Percentiles rank a stretch among this genome's conserved stretches.
Evolutionary conservation across 2,888 invertebrate genomes (phyloP).

Genomic region (Adineta ricciae): DNA sequence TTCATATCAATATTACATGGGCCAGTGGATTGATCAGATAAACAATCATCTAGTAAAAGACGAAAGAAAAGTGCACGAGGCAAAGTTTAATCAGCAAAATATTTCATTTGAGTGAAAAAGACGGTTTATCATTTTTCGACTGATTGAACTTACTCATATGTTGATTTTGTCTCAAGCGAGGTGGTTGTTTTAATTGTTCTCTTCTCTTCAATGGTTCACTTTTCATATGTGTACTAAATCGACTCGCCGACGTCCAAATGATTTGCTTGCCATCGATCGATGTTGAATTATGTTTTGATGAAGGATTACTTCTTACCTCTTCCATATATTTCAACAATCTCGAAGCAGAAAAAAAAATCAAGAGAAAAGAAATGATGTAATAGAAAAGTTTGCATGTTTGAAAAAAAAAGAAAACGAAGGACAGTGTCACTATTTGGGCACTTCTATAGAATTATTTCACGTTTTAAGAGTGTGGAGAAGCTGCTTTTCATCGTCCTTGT

Average conservation of each 20-base stretch:
- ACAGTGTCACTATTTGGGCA: background rate
- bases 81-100: too few species aligned
- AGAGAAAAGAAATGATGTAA: background rate
- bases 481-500: background rate
- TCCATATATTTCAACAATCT: background rate
- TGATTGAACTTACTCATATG: background rate
- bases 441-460: background rate
- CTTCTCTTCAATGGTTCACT: conserved; percentile 17
- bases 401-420: background rate
- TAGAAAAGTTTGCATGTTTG: background rate
- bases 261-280: background rate
- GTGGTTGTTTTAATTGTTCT: background rate
- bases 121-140: too few species aligned
- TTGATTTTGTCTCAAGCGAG: background rate
- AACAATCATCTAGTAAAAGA: background rate
- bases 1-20: background rate
- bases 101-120: too few species aligned
- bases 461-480: background rate
- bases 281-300: background rate
- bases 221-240: background rate
- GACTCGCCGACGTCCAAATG: background rate
- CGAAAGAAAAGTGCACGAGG: too few species aligned
- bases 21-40: background rate
- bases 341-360: background rate
- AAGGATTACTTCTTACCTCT: background rate